These are phyloP conservation scores for Trididemnum clinides DNA, from an alignment of 23 tunicate genomes.

Conservation along the genomic window DNA sequence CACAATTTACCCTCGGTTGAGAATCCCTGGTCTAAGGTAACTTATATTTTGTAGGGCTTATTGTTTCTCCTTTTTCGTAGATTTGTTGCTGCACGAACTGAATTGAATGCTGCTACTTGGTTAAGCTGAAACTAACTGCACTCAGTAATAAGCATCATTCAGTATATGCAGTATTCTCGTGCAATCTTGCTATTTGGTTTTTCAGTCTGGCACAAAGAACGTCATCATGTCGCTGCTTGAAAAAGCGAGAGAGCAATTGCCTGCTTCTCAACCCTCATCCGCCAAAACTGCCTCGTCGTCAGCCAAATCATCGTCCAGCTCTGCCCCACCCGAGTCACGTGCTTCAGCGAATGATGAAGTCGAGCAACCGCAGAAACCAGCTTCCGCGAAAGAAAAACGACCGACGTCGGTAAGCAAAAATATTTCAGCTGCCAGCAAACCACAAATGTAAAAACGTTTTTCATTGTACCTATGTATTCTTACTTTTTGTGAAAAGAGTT, in stretches of 20 bases:
- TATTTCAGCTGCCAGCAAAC: background rate
- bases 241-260: conserved; percentile 73
- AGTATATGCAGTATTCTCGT: no score
- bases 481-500: background rate
- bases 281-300: conserved; percentile 1
- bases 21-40: no score
- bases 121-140: no score
- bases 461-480: no score
- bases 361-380: background rate
- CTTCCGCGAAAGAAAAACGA: conserved; percentile 12
- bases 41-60: no score
- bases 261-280: conserved; percentile 55
- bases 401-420: background rate
- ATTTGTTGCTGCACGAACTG: no score
- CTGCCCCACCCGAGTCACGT: background rate
- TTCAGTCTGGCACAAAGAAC: conserved; percentile 60
- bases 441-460: background rate
- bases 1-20: no score
- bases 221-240: conserved; percentile 64
- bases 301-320: background rate
- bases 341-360: background rate
- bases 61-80: no score
- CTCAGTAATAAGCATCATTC: no score
- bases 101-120: no score
- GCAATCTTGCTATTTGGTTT: no score